Evolutionary conservation across 2,888 invertebrate genomes (phyloP), one percentile per base, ranked within the genome.

Genomic region (Sialis fuliginosa): DNA sequence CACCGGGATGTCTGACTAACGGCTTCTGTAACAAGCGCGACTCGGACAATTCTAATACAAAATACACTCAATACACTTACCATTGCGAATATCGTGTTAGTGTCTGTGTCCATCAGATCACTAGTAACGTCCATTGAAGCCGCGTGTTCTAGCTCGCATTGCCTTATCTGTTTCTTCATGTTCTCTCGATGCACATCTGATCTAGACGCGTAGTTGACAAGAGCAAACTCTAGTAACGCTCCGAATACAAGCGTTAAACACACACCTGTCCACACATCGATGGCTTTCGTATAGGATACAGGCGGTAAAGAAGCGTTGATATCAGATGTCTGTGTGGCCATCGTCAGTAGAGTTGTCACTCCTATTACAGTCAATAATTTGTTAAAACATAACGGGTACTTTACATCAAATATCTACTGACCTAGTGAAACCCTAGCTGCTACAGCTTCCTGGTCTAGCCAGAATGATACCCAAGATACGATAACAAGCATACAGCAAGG

Each of bases 401-500:
- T 22, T 22, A 22, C 22, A 2, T 22, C 4, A 22, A 2, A 22
- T 22, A 22, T 37, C 4, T 6, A 45, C 60, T 69, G 70, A 85
- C 85, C 95, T 59, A 95, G 73, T 54, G 91, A 91, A 39, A 93
- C 92, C 58, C 92, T 77, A 49, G 92, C 93, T 46, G 92, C 91
- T 51, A 92, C 90, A 50, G 92, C 92, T 60, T 90, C 91, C 75
- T 91, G 91, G 72, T 93, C 92, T 60, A 90, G 73, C 92, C 92
- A 93, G 73, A 93, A 93, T 54, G 90, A 90, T 55, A 93, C 92
- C 93, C 93, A 93, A 52, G 91, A 92, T 53, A 93, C 92, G 67
- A 93, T 92, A 66, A 95, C 92, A 65, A 95, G 71, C 95, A 95
- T 95, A 73, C 92, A 92, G 75, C 95, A 96, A 46, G 97, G 97